A percentile compares a stretch with the other conserved stretches of the same genome.
phyloP scores from a whole-genome alignment of 2,888 invertebrate genomes.

The Podotricha telesiphe region DNA sequence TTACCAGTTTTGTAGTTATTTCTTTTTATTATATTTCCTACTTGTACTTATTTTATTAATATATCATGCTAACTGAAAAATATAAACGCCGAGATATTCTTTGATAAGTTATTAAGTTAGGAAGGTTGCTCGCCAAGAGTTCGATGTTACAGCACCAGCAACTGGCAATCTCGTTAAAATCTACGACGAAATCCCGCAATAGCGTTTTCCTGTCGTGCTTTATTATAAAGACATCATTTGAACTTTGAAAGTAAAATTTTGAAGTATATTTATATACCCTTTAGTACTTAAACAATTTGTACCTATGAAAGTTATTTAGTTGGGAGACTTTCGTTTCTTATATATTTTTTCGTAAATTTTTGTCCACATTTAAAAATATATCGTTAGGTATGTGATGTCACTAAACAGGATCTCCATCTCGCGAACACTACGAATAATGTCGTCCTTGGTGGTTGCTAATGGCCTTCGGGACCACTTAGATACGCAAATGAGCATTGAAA shows the following conservation, averaged over 20 bases:
- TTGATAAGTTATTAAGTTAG: slow-evolving; percentile 74
- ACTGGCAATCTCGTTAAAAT: slow-evolving; percentile 80
- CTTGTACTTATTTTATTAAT: neutral
- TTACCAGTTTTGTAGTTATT: neutral
- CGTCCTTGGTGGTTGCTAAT: slow-evolving; percentile 81
- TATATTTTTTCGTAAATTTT: neutral
- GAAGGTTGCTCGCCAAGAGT: slow-evolving; percentile 66
- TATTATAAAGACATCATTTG: slow-evolving; percentile 23
- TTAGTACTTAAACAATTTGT: neutral
- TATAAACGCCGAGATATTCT: slow-evolving; percentile 16
- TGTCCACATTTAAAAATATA: slow-evolving; percentile 70
- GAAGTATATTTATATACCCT: slow-evolving; percentile 5
- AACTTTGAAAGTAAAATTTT: slow-evolving; percentile 16
- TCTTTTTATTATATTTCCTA: neutral
- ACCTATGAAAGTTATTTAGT: neutral
- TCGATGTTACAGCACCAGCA: slow-evolving; percentile 65
- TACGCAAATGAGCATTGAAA: slow-evolving; percentile 82
- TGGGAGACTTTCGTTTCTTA: neutral
- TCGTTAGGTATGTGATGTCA: slow-evolving; percentile 67
- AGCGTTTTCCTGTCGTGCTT: slow-evolving; percentile 55
- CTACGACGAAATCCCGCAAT: slow-evolving; percentile 69
- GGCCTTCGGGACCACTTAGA: slow-evolving; percentile 81
- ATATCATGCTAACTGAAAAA: neutral
- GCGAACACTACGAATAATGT: slow-evolving; percentile 78
- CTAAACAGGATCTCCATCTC: slow-evolving; percentile 63